Conservation (phyloP, 2,888 invertebrate species). For the Mythimna albipuncta region DNA sequence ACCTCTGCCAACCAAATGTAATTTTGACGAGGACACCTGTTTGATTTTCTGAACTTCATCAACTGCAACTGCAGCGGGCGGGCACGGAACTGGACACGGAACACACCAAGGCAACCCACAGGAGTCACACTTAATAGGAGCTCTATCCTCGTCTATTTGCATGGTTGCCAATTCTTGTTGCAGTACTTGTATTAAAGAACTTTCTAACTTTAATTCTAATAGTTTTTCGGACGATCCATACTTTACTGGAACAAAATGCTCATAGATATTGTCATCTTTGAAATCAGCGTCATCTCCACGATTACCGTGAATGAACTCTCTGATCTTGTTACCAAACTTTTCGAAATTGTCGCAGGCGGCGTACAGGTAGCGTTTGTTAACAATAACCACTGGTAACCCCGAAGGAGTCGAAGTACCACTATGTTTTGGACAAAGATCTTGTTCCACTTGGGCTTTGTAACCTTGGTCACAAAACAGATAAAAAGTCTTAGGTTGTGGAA, state of each 20-base stretch:
- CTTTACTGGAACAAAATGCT: constrained; percentile 76
- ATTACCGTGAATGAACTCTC: constrained; percentile 75
- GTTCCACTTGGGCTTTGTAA: constrained; percentile 73
- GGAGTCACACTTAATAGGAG: constrained; percentile 71
- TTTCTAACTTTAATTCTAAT: constrained; percentile 77
- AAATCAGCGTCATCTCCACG: constrained; percentile 75
- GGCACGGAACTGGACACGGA: neutral
- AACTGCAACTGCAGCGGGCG: too few relatives aligned
- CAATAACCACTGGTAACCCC: constrained; percentile 81
- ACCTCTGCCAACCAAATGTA: constrained; percentile 77
- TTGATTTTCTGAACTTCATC: neutral
- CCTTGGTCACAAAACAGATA: constrained; percentile 81
- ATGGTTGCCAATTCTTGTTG: constrained; percentile 77
- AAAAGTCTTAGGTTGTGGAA: constrained; percentile 79
- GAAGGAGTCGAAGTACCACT: constrained; percentile 77
- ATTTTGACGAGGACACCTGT: constrained; percentile 20
- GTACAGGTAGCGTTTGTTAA: constrained; percentile 83
- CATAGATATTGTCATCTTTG: constrained; percentile 76
- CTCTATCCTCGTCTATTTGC: constrained; percentile 55
- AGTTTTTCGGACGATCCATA: constrained; percentile 72
- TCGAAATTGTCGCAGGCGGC: constrained; percentile 84
- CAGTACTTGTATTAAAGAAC: constrained; percentile 82
- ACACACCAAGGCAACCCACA: constrained; percentile 70
- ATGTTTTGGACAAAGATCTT: constrained; percentile 79
- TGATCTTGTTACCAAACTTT: constrained; percentile 77